Percentiles rank a stretch among this genome's conserved stretches.
phyloP scores from a whole-genome alignment of 2,888 invertebrate species.

The Gnatocerus cornutus region DNA sequence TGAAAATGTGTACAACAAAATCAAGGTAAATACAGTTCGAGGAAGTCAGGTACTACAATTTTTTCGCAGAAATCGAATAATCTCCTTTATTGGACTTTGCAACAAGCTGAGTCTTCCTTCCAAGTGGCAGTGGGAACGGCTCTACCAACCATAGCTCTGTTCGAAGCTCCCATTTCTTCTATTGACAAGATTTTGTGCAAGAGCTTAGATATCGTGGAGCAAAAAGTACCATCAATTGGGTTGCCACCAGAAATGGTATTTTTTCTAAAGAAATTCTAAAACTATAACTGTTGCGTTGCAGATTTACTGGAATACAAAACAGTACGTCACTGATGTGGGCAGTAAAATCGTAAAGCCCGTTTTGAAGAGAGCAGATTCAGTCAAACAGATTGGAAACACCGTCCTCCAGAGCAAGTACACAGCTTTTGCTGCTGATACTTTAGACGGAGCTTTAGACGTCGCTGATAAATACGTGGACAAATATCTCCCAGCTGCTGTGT shows the following conservation, averaged over 20 bases:
- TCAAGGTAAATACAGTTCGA: conserved; percentile 77
- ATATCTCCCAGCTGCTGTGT: conserved; percentile 80
- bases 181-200: conserved; percentile 86
- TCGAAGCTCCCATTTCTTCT: conserved; percentile 82
- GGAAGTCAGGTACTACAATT: neutral
- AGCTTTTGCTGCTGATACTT: conserved; percentile 81
- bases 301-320: conserved; percentile 87
- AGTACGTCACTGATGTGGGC: conserved; percentile 76
- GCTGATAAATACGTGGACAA: conserved; percentile 89
- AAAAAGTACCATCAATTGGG: conserved; percentile 86
- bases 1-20: conserved; percentile 81
- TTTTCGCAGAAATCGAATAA: conserved; percentile 78
- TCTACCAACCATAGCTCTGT: conserved; percentile 81
- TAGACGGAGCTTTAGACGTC: conserved; percentile 83
- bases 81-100: conserved; percentile 83
- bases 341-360: conserved; percentile 79
- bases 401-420: conserved; percentile 83
- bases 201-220: conserved; percentile 89
- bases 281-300: conserved; percentile 65
- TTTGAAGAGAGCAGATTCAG: conserved; percentile 86
- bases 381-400: conserved; percentile 84
- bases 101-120: conserved; percentile 83
- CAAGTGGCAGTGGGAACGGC: conserved; percentile 83
- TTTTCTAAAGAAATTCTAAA: neutral
- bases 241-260: conserved; percentile 88